A percentile compares a stretch with the other conserved stretches of the same genome.
phyloP scores from a whole-genome alignment of 2,797 vertebrate species.

The Sebastiscus tertius region DNA sequence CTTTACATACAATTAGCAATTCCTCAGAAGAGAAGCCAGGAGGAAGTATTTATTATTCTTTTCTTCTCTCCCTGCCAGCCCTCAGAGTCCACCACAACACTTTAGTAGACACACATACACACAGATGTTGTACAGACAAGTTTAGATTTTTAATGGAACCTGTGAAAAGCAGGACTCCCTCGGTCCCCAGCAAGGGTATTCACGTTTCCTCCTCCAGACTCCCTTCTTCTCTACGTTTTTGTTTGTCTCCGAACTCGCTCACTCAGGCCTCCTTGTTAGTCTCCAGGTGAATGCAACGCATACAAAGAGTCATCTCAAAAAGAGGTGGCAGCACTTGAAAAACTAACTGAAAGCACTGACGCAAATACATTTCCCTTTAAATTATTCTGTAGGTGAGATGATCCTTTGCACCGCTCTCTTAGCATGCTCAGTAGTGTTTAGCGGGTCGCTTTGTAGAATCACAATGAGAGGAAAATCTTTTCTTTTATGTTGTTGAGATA shows the following conservation, averaged over 20 bases:
- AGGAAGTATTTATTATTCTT: slow-evolving; percentile 46
- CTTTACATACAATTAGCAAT: slow-evolving; percentile 52
- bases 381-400: slow-evolving; percentile 5
- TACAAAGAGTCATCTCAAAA: slow-evolving; percentile 35
- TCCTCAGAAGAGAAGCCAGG: slow-evolving; percentile 44
- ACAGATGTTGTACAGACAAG: slow-evolving; percentile 41
- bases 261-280: slow-evolving; percentile 15
- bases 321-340: not conserved
- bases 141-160: slow-evolving; percentile 50
- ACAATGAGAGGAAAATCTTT: not conserved
- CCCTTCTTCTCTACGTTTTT: slow-evolving; percentile 19
- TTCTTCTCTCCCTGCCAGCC: slow-evolving; percentile 21
- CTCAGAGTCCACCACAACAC: slow-evolving; percentile 13
- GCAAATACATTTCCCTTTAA: slow-evolving; percentile 13
- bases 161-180: slow-evolving; percentile 34
- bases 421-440: not conserved
- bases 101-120: slow-evolving; percentile 28
- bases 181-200: slow-evolving; percentile 19
- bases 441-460: not conserved
- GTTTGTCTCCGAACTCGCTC: slow-evolving; percentile 11
- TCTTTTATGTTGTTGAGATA: not conserved
- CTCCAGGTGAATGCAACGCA: slow-evolving; percentile 41
- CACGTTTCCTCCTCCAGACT: slow-evolving; percentile 31
- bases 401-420: slow-evolving; percentile 11
- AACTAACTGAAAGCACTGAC: slow-evolving; percentile 4